phyloP scores from a whole-genome alignment of 2,113 vertebrate genomes.

The Malaclemys terrapin region DNA sequence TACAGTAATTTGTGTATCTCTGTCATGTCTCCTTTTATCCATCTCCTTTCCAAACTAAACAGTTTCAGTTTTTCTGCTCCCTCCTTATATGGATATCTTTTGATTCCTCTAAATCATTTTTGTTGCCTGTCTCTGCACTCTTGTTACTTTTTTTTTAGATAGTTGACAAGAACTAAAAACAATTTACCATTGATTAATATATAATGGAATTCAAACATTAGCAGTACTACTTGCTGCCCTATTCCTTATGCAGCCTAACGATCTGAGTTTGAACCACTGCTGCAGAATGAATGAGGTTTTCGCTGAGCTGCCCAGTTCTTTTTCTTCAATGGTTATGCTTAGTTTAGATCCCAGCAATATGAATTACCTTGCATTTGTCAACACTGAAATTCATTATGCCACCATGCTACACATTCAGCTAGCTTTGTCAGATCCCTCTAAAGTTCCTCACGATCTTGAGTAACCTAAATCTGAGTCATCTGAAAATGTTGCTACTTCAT shows the following conservation, averaged over 20 bases:
- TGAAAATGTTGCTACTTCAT: not conserved
- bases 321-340: not conserved
- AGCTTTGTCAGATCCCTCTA: not conserved
- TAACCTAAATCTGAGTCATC: not conserved
- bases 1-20: not conserved
- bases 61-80: not conserved
- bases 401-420: accelerated
- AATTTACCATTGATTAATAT: not conserved
- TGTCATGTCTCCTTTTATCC: not conserved
- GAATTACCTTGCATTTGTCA: not conserved
- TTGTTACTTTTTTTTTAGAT: not conserved
- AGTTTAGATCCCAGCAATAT: not conserved
- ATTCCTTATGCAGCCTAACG: not conserved
- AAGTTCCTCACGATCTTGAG: not conserved
- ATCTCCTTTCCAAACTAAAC: not conserved
- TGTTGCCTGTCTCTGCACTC: not conserved
- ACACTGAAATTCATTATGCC: not conserved
- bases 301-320: accelerated
- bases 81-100: not conserved
- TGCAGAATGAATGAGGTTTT: not conserved
- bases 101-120: not conserved
- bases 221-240: not conserved
- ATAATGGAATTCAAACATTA: not conserved
- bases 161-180: not conserved
- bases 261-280: not conserved